Evolutionary conservation across 2,113 vertebrate species (phyloP).

Genomic region (Catharus bicknelli): DNA sequence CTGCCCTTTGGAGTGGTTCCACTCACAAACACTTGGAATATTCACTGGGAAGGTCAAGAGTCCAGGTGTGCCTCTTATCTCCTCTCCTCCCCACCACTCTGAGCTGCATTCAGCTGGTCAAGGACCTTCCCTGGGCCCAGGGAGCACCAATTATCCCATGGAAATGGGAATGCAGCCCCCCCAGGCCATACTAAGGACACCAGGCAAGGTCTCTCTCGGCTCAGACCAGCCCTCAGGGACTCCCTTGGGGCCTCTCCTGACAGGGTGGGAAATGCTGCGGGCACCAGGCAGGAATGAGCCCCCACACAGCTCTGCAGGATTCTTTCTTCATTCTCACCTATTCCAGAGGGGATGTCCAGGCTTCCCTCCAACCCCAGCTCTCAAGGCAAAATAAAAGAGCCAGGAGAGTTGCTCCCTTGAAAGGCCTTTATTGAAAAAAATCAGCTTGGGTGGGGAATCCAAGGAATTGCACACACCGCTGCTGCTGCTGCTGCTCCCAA

Average conservation of each 20-base stretch:
- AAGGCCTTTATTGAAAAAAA: no score
- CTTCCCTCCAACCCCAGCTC: background rate
- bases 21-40: background rate
- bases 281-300: background rate
- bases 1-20: background rate
- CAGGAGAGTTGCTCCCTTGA: no score
- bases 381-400: no score
- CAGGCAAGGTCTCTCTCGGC: background rate
- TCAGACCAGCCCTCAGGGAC: background rate
- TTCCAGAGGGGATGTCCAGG: background rate
- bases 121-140: background rate
- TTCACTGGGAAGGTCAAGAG: constrained; percentile 30
- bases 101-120: background rate
- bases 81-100: background rate
- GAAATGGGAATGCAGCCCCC: background rate
- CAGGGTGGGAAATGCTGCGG: background rate
- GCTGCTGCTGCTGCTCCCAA: no score
- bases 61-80: background rate
- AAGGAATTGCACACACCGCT: no score
- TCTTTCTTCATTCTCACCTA: background rate
- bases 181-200: background rate
- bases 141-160: background rate
- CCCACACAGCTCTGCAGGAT: background rate
- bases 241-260: background rate
- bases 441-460: no score